phyloP scores from a whole-genome alignment of 2,797 vertebrate genomes.

The Emydoidea blandingii region DNA sequence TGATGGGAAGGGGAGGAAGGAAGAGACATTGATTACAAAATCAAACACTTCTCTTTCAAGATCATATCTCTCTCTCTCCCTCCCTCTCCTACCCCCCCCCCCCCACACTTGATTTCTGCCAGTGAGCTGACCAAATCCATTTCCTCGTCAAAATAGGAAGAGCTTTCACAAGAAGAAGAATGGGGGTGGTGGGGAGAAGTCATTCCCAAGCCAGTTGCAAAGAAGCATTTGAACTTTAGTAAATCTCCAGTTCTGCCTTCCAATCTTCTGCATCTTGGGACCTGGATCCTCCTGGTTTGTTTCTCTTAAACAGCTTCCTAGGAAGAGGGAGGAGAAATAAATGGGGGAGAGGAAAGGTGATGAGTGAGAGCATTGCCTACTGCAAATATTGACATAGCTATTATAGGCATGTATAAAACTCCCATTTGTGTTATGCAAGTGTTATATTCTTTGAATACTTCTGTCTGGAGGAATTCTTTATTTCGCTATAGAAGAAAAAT shows the following conservation, averaged over 20 bases:
- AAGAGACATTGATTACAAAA: neutral
- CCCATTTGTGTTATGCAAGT: constrained; percentile 74
- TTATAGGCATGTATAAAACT: constrained; percentile 78
- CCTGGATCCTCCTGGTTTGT: neutral
- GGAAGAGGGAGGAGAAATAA: neutral
- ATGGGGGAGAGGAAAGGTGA: neutral
- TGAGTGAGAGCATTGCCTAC: constrained; percentile 65
- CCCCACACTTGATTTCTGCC: neutral
- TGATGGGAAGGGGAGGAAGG: neutral
- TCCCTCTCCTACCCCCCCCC: neutral
- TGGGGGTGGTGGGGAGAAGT: neutral
- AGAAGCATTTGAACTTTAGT: neutral
- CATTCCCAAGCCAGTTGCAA: neutral
- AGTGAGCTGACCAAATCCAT: neutral
- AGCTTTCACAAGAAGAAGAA: neutral
- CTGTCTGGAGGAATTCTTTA: constrained; percentile 82
- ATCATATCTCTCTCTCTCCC: neutral
- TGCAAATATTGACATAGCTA: constrained; percentile 80
- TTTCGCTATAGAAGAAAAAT: constrained; percentile 83
- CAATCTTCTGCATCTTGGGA: neutral
- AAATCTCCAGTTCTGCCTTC: neutral
- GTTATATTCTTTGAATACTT: constrained; percentile 76
- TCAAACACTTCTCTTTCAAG: too few species aligned
- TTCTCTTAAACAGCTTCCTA: neutral
- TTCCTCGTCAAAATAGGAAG: neutral